Evolutionary conservation across 2,888 invertebrate genomes (phyloP), one percentile per base, ranked within the genome.

Genomic region (Siphlonurus alternatus): DNA sequence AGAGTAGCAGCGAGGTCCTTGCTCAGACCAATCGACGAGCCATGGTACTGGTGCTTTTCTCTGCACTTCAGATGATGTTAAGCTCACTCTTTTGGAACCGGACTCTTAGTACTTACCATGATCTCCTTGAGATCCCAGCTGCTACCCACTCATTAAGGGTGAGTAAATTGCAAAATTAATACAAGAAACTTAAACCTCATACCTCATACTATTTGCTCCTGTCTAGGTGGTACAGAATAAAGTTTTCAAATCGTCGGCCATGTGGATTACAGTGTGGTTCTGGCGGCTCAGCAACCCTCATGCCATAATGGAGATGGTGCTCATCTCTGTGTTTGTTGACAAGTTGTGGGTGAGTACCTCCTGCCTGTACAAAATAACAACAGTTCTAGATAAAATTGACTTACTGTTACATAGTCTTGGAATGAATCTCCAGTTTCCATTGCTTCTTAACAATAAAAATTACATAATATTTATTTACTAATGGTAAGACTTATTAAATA

Each of bases 261-360:
- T 90, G 73, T 89, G 88, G 76, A 77, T 83, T 2, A 81, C 89
- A 0, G 83, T 86, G 0, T 83, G 84, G 73, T 72, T 86, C 64
- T 92, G 92, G 92, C 81, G 89, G 67, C 77, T 90, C 0, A 79
- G 87, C 3, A 91, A 90, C 72, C 86, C 89, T 0, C 90, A 91
- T 71, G 86, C 88, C 54, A 79, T 89, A 68, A 76, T 88, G 53
- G 89, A 91, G 73, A 79, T 84, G 69, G 74, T 91, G 19, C 80
- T 91, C 38, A 74, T 90, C 60, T 85, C 89, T 23, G 82, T 91
- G 68, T 90, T 89, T 76, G 84, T 89, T 75, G 89, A 91, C 79
- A 87, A 87, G 72, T 77, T 88, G 2, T 89, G 89, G 87, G 64
- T 64, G 51, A 23, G 61, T 15, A 1, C 0, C n/a, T n/a, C n/a